phyloP scores from a whole-genome alignment of 53 echinoderm and acorn worm genomes.

The Mesocentrotus franciscanus region DNA sequence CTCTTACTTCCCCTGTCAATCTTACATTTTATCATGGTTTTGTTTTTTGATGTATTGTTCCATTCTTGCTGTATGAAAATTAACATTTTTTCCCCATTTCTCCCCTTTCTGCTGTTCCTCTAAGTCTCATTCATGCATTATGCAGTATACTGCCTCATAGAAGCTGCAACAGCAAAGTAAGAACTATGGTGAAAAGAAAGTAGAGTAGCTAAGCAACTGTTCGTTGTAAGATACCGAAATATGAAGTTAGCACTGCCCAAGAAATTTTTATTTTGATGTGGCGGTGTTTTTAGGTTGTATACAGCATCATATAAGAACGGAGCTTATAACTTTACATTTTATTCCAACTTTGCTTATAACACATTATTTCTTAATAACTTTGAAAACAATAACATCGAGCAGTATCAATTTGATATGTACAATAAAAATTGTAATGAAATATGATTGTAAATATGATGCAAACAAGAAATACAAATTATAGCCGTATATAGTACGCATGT shows the following conservation, averaged over 20 bases:
- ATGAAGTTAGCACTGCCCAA: too few species aligned
- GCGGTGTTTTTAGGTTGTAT: too few species aligned
- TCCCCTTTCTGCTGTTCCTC: background rate
- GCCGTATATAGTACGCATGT: background rate
- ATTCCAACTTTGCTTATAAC: background rate
- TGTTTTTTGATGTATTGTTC: background rate
- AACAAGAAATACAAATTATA: background rate
- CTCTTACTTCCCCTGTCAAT: background rate
- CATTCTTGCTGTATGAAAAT: background rate
- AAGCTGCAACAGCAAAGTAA: too few species aligned
- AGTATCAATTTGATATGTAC: background rate
- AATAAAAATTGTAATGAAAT: background rate
- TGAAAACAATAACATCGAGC: background rate
- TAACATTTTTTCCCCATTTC: background rate
- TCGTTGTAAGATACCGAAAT: too few species aligned
- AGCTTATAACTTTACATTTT: background rate
- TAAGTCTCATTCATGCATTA: too few species aligned
- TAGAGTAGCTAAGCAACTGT: too few species aligned
- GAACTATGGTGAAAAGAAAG: too few species aligned
- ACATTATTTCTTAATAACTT: background rate
- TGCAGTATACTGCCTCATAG: too few species aligned
- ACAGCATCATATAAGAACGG: too few species aligned
- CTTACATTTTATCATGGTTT: background rate
- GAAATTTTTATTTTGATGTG: too few species aligned
- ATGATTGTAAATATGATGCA: constrained; percentile 27